These are phyloP conservation scores for Rostratula benghalensis DNA, from an alignment of 2,113 vertebrate species.

Conservation along the genomic window DNA sequence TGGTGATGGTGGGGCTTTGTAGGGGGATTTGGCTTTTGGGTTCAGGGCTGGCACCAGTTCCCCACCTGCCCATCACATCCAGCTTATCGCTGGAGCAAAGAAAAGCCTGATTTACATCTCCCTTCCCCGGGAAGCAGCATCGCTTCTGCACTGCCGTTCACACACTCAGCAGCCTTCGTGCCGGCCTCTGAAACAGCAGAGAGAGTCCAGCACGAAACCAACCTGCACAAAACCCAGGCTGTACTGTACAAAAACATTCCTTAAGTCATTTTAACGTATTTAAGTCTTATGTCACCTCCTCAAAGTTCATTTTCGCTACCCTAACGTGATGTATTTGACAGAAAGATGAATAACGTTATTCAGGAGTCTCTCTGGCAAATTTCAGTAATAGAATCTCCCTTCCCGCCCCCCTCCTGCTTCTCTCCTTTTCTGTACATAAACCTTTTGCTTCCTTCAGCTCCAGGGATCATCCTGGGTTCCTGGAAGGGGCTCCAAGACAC, in stretches of 20 bases:
- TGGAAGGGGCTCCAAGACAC: background rate
- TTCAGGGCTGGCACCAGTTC: background rate
- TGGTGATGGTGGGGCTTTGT: background rate
- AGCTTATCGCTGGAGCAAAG: background rate
- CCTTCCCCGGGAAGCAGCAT: background rate
- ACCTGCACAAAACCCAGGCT: constrained; percentile 62
- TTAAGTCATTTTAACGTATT: constrained; percentile 75
- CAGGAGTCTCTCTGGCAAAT: constrained; percentile 73
- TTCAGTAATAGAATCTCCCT: constrained; percentile 68
- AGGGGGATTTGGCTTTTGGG: background rate
- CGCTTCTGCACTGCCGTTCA: background rate
- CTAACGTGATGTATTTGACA: constrained; percentile 77
- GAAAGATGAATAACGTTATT: constrained; percentile 82
- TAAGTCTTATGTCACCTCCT: constrained; percentile 81
- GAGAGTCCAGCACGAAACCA: background rate
- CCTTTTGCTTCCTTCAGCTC: background rate
- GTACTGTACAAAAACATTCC: constrained; percentile 78
- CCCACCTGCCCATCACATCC: background rate
- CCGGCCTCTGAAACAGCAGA: background rate
- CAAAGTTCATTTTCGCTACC: constrained; percentile 68
- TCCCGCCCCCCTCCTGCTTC: background rate
- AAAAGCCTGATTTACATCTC: background rate
- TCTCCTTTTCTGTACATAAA: background rate
- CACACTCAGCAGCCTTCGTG: background rate
- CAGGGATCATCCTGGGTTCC: background rate